Conservation (phyloP, 2,888 invertebrate species). For the Uloborus plumipes region DNA sequence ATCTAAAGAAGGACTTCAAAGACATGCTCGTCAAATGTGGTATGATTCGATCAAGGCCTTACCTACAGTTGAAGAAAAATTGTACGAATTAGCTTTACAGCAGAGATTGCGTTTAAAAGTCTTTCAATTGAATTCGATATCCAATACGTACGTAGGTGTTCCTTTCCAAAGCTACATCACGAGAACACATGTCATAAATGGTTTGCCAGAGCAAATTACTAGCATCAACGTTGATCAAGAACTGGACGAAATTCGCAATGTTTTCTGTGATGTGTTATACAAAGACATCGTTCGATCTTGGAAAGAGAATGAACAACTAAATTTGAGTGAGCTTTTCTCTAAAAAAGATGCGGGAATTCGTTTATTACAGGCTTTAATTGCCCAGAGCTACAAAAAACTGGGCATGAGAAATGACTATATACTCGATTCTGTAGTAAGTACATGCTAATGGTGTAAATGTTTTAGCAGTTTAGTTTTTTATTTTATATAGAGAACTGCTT, state of each 20-base stretch:
- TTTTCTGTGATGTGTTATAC: conserved; percentile 67
- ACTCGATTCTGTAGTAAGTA: conserved; percentile 43
- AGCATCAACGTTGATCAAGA: conserved; percentile 72
- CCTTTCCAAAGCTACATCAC: conserved; percentile 83
- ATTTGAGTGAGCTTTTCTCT: conserved; percentile 7
- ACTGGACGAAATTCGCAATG: conserved; percentile 71
- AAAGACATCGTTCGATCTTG: conserved; percentile 27
- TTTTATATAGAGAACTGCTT: too few species aligned
- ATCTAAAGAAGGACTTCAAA: conserved; percentile 74
- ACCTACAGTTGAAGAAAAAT: conserved; percentile 86
- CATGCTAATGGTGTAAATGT: too few species aligned
- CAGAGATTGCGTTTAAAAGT: conserved; percentile 14
- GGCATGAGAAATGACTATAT: conserved; percentile 33
- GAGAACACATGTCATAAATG: conserved; percentile 79
- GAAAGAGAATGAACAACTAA: background rate
- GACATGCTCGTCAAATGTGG: conserved; percentile 73
- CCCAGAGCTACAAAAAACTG: conserved; percentile 40
- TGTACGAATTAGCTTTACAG: conserved; percentile 84
- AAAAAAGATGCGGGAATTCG: conserved; percentile 20
- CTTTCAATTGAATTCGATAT: conserved; percentile 5
- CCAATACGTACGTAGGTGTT: conserved; percentile 78
- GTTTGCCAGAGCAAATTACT: conserved; percentile 77
- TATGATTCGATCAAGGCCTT: conserved; percentile 77
- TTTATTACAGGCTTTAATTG: conserved; percentile 23
- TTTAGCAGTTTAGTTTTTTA: too few species aligned